Evolutionary conservation across 2,888 invertebrate species (phyloP).

Genomic region (Brachylomia viminalis): DNA sequence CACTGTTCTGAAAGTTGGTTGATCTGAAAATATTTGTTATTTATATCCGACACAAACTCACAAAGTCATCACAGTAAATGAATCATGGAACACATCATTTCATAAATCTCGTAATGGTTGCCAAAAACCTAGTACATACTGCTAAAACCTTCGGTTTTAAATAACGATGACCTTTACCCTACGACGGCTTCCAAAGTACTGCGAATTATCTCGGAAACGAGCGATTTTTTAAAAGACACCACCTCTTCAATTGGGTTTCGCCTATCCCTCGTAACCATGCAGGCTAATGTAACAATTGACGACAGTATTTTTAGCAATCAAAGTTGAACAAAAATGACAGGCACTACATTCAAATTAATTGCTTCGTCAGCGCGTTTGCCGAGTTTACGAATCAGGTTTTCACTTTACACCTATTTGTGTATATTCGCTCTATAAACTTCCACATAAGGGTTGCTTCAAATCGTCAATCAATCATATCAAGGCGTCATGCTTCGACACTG

Average conservation of each 20-base stretch:
- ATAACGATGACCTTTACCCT: background rate
- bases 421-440: slow-evolving; percentile 10
- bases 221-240: background rate
- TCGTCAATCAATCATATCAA: slow-evolving; percentile 60
- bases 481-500: slow-evolving; percentile 31
- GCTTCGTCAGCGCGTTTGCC: background rate
- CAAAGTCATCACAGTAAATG: background rate
- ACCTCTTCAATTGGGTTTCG: background rate
- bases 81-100: background rate
- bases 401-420: slow-evolving; percentile 8
- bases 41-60: background rate
- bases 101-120: background rate
- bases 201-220: background rate
- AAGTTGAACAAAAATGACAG: background rate
- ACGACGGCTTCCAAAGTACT: background rate
- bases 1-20: no score
- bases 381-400: background rate
- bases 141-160: background rate
- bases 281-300: background rate
- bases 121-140: no score
- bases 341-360: background rate
- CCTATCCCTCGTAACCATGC: background rate
- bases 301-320: background rate
- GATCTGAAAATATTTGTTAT: background rate
- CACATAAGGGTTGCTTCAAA: slow-evolving; percentile 15